These are phyloP conservation scores for Macaria liturata DNA, from an alignment of 2,888 invertebrate species.

Conservation along the genomic window DNA sequence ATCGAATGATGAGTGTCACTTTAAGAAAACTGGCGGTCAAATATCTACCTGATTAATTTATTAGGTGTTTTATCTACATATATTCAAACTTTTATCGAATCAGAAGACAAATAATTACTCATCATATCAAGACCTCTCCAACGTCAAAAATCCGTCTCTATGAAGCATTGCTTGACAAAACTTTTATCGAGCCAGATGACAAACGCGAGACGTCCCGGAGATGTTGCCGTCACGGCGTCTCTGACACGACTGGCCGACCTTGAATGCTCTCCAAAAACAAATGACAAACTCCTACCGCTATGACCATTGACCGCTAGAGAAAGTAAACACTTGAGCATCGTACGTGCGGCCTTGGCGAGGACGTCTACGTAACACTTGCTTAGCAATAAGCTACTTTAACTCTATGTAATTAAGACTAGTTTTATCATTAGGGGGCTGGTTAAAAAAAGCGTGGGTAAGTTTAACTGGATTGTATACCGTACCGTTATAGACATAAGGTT, in stretches of 20 bases:
- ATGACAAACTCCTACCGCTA: slow-evolving; percentile 47
- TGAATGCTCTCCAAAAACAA: slow-evolving; percentile 53
- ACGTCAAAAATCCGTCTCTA: too few relatives aligned
- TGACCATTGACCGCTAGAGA: slow-evolving; percentile 77
- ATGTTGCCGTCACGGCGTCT: slow-evolving; percentile 20
- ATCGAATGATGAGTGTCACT: too few relatives aligned
- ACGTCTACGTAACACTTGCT: slow-evolving; percentile 42
- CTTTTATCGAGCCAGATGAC: slow-evolving; percentile 5
- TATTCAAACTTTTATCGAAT: too few relatives aligned
- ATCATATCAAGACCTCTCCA: too few relatives aligned
- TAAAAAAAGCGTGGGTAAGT: neutral
- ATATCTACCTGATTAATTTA: too few relatives aligned
- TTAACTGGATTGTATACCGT: slow-evolving; percentile 42
- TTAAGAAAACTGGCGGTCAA: too few relatives aligned
- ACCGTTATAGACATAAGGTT: slow-evolving; percentile 44
- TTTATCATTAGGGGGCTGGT: slow-evolving; percentile 33
- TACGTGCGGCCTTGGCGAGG: slow-evolving; percentile 73
- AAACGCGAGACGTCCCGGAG: slow-evolving; percentile 10
- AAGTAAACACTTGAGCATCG: slow-evolving; percentile 69
- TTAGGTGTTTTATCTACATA: too few relatives aligned
- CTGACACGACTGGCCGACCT: slow-evolving; percentile 49
- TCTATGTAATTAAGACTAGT: slow-evolving; percentile 45
- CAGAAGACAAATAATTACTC: too few relatives aligned
- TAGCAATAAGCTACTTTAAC: slow-evolving; percentile 44
- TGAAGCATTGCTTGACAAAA: too few relatives aligned